Conservation (phyloP, 1,140 invertebrate species). For the Cotesia vestalis region DNA sequence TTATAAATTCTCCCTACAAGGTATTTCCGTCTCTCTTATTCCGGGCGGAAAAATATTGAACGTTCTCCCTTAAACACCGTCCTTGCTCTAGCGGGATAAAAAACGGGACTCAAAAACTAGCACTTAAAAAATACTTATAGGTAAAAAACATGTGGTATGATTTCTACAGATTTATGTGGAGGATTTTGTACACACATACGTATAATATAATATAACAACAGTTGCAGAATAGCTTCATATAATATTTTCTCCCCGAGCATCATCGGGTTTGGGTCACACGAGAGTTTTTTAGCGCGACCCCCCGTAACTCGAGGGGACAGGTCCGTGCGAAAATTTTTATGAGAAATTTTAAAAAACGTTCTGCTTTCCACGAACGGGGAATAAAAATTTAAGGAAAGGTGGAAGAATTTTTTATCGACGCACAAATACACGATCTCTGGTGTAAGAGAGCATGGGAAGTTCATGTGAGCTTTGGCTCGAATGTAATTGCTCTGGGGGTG, state of each 20-base stretch:
- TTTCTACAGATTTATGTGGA: not conserved
- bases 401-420: not conserved
- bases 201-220: too few relatives aligned
- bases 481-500: not conserved
- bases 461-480: not conserved
- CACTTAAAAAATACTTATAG: not conserved
- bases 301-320: too few relatives aligned
- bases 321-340: too few relatives aligned
- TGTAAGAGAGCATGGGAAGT: not conserved
- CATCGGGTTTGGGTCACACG: too few relatives aligned
- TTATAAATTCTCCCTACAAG: constrained; percentile 44
- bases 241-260: too few relatives aligned
- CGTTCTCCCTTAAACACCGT: constrained; percentile 19
- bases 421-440: too few relatives aligned
- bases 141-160: not conserved
- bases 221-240: too few relatives aligned
- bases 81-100: constrained; percentile 34
- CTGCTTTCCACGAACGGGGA: too few relatives aligned
- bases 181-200: too few relatives aligned
- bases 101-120: constrained; percentile 17
- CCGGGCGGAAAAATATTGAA: constrained; percentile 4
- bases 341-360: too few relatives aligned
- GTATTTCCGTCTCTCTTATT: constrained; percentile 51
- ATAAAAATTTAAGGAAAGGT: too few relatives aligned
- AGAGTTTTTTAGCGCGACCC: too few relatives aligned